A percentile compares a stretch with the other conserved stretches of the same genome.
Evolutionary conservation across 2,888 invertebrate species (phyloP).

Genomic region (Lepidochrysops patricia): DNA sequence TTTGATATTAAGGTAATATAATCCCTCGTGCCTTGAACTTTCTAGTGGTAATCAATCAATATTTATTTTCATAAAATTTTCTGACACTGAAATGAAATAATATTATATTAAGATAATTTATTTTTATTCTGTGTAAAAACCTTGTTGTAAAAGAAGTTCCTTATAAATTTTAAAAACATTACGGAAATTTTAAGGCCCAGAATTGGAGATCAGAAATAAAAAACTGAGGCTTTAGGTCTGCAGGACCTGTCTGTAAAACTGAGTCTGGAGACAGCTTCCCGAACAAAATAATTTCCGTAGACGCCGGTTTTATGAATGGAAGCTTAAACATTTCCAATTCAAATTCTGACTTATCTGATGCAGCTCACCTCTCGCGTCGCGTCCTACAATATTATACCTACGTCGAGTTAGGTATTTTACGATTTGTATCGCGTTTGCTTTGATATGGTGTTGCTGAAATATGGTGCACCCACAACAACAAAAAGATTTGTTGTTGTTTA

Average conservation of each 20-base stretch:
- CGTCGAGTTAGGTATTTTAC: background rate
- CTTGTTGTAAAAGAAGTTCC: too few relatives aligned
- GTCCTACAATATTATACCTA: slow-evolving; percentile 1
- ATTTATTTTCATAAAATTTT: too few relatives aligned
- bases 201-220: background rate
- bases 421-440: background rate
- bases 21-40: background rate
- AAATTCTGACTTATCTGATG: slow-evolving; percentile 15
- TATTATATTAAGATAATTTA: too few relatives aligned
- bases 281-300: slow-evolving; percentile 23
- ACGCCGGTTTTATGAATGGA: slow-evolving; percentile 19
- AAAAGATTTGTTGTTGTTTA: too few relatives aligned
- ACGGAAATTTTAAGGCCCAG: background rate
- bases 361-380: slow-evolving; percentile 1
- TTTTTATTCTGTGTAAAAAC: too few relatives aligned
- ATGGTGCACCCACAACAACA: background rate
- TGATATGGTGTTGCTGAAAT: background rate
- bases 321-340: slow-evolving; percentile 17
- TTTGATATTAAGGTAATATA: background rate
- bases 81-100: too few relatives aligned
- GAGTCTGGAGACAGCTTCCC: slow-evolving; percentile 13
- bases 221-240: background rate
- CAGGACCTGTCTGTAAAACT: background rate
- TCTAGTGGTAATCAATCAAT: too few relatives aligned
- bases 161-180: background rate